Evolutionary conservation across 2,888 invertebrate genomes (phyloP), one percentile per base, ranked within the genome.

Genomic region (Bibio marci): DNA sequence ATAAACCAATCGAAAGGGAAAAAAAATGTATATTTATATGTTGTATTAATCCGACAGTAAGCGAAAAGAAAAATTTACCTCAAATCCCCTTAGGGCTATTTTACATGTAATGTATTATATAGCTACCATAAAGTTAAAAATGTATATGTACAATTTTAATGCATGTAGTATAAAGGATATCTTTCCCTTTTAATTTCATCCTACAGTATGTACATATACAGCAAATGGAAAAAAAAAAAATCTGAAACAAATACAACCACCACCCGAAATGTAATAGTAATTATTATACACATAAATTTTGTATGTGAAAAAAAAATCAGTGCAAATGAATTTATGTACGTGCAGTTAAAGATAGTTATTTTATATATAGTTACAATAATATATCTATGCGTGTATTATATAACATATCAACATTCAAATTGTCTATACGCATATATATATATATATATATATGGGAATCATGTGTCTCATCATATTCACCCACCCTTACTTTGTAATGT

Each of bases 41-140:
- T n/a, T n/a, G n/a, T n/a, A n/a, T n/a, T n/a, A 38, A 38, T 38
- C 32, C 27, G 25, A 28, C 22, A 32, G 19, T 33, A 27, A 38
- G 32, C 33, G 25, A 27, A 38, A 38, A 32, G 33, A 33, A 38
- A 31, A 38, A 26, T 38, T 38, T 33, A 38, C 38, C 38, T 38
- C 38, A 38, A 38, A 38, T 38, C 38, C 38, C 38, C 38, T 38
- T 34, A 38, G 33, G 38, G 32, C 27, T 25, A 38, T 26, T 35
- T 12, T 35, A 26, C 27, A 26, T 27, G 14, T 34, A n/a, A 8
- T 14, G 14, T 31, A 12, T 32, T 18, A 18, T 3, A 12, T 17
- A 11, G 4, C 14, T 22, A 14, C 14, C 35, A 34, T 4, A 22
- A 2, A n/a, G 34, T 26, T 13, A 31, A 4, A 15, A 17, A 5